Percentiles rank a stretch among this genome's conserved stretches.
phyloP scores from a whole-genome alignment of 2,113 vertebrate species.

The Triplophysa dalaica region DNA sequence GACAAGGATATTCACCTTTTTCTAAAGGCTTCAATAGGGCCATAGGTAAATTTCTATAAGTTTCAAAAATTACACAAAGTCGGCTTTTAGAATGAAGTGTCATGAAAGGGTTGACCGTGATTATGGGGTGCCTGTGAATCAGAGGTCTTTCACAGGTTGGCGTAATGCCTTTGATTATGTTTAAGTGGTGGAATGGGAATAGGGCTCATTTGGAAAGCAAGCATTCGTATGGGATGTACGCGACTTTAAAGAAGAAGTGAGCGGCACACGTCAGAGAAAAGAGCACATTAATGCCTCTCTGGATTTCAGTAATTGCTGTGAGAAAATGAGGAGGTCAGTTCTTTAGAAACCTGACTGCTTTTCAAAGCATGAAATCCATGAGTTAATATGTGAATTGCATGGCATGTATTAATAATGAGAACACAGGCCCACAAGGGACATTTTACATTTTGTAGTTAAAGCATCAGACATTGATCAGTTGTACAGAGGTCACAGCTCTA shows the following conservation, averaged over 20 bases:
- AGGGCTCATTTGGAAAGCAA: slow-evolving; percentile 28
- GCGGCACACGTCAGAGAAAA: slow-evolving; percentile 8
- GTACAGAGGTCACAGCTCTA: slow-evolving; percentile 21
- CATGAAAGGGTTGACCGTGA: slow-evolving; percentile 17
- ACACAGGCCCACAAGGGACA: slow-evolving; percentile 14
- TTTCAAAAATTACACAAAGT: slow-evolving; percentile 13
- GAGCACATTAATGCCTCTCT: slow-evolving; percentile 23
- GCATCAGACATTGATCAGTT: slow-evolving; percentile 37
- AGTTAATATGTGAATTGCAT: slow-evolving; percentile 27
- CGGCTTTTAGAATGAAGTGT: slow-evolving; percentile 40
- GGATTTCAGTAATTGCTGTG: slow-evolving; percentile 33
- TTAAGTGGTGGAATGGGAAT: slow-evolving; percentile 35
- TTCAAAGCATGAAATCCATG: slow-evolving; percentile 38
- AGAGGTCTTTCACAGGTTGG: slow-evolving; percentile 41
- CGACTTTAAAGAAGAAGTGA: background rate
- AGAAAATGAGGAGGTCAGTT: background rate
- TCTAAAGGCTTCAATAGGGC: background rate
- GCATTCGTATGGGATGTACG: slow-evolving; percentile 7
- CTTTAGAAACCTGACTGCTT: slow-evolving; percentile 29
- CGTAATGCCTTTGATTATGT: slow-evolving; percentile 40
- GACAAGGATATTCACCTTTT: background rate
- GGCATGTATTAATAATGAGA: slow-evolving; percentile 44
- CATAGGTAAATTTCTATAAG: background rate
- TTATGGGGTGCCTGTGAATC: slow-evolving; percentile 36
- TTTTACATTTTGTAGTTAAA: slow-evolving; percentile 11